Percentiles rank a stretch among this genome's conserved stretches.
Conservation (phyloP, 1,140 invertebrate species). For the Heliconius himera region DNA sequence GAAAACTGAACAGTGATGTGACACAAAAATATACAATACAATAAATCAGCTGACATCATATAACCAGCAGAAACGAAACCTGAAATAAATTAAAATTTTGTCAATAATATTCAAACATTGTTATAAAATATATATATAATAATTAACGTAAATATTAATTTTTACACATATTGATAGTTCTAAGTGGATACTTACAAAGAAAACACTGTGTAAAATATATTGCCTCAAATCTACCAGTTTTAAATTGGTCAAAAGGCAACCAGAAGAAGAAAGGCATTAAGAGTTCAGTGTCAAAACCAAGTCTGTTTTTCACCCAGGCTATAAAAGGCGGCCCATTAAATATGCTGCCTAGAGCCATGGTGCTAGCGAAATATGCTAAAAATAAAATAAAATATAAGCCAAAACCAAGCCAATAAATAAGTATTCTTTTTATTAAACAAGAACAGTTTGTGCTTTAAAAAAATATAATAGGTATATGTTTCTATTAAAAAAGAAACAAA, state of each 20-base stretch:
- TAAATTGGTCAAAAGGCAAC: constrained; percentile 59
- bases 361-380: constrained; percentile 49
- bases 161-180: not conserved
- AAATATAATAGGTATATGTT: no score
- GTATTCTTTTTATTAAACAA: no score
- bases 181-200: constrained; percentile 53
- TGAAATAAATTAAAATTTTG: constrained; percentile 35
- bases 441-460: no score
- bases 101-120: not conserved
- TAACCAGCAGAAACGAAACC: constrained; percentile 55
- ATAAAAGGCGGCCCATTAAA: constrained; percentile 51
- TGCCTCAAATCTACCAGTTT: constrained; percentile 47
- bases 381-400: not conserved
- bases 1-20: constrained; percentile 67
- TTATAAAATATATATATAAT: no score
- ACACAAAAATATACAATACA: constrained; percentile 60
- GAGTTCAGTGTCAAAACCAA: constrained; percentile 45
- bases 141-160: not conserved
- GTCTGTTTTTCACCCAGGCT: constrained; percentile 37
- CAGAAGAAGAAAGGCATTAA: constrained; percentile 58
- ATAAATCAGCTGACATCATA: constrained; percentile 56
- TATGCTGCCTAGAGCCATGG: constrained; percentile 47
- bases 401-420: not conserved
- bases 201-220: constrained; percentile 50
- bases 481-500: no score